Percentiles rank a stretch among this genome's conserved stretches.
phyloP scores from a whole-genome alignment of 2,113 vertebrate species.

The Phoenicopterus ruber region DNA sequence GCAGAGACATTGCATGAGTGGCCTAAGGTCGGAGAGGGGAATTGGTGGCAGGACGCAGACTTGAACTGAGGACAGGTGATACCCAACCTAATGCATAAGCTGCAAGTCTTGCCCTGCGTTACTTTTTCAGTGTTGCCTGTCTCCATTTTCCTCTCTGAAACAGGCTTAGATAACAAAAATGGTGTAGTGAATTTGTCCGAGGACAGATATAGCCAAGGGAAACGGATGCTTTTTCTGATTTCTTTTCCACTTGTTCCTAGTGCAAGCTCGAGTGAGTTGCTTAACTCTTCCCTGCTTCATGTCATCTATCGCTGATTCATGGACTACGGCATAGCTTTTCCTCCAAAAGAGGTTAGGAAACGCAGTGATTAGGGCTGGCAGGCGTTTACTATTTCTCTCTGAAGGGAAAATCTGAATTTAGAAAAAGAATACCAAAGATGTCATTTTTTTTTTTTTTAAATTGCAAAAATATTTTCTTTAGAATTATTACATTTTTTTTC shows the following conservation, averaged over 20 bases:
- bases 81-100: neutral
- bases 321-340: neutral
- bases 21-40: conserved; percentile 20
- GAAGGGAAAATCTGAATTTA: neutral
- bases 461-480: neutral
- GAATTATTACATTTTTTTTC: neutral
- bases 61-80: conserved; percentile 16
- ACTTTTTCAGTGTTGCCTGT: neutral
- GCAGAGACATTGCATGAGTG: conserved; percentile 38
- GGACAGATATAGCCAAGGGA: neutral
- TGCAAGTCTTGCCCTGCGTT: neutral
- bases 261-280: neutral
- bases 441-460: neutral
- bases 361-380: neutral
- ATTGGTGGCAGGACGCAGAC: conserved; percentile 23
- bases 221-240: neutral
- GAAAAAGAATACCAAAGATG: neutral
- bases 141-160: neutral
- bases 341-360: neutral
- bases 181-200: neutral
- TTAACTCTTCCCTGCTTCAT: neutral
- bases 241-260: neutral
- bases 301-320: neutral
- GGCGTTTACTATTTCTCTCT: neutral
- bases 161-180: neutral